These are phyloP conservation scores for Ophioderma brevispina DNA, from an alignment of 35 echinoderm and acorn worm genomes.

Conservation along the genomic window DNA sequence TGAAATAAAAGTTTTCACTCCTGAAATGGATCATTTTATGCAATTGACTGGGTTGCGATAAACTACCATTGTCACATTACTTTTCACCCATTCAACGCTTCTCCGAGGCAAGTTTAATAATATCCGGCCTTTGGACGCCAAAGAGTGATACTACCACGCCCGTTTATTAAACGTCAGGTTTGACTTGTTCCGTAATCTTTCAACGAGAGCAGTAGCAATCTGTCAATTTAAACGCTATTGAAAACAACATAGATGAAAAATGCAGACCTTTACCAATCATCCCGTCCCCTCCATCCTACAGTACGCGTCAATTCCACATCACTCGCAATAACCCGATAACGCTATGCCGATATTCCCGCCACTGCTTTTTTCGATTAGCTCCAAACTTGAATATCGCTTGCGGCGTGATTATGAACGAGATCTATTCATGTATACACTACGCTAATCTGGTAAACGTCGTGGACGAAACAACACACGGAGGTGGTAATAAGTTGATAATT, in stretches of 20 bases:
- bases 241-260: neutral
- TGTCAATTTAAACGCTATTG: neutral
- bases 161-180: neutral
- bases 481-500: neutral
- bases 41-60: too few relatives aligned
- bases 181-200: neutral
- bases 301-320: neutral
- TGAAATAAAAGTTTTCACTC: too few relatives aligned
- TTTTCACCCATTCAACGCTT: too few relatives aligned
- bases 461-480: neutral
- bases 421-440: neutral
- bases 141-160: neutral
- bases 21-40: too few relatives aligned
- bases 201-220: neutral
- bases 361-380: slow-evolving; percentile 3
- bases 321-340: neutral
- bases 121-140: neutral
- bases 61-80: too few relatives aligned
- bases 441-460: slow-evolving; percentile 1
- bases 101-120: too few relatives aligned
- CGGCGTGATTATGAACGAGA: neutral
- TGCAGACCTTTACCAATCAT: neutral
- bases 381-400: neutral
- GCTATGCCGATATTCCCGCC: neutral
- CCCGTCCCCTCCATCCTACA: neutral